Conservation (phyloP, 1,140 invertebrate species). For the Zaprionus davidi region DNA sequence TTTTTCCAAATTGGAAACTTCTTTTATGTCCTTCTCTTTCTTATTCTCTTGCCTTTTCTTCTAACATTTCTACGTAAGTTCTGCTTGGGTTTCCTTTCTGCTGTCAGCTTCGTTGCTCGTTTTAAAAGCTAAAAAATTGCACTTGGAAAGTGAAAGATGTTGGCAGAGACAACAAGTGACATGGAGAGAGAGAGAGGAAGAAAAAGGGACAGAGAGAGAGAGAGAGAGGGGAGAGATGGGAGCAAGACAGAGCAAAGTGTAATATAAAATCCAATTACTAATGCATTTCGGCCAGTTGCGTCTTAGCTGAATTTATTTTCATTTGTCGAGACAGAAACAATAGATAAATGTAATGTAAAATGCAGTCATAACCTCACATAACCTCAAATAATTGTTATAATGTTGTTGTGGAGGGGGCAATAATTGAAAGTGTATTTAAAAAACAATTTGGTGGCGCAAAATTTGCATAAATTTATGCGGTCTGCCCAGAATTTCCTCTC, state of each 20-base stretch:
- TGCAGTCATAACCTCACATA: background rate
- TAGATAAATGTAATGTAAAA: background rate
- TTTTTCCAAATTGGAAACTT: background rate
- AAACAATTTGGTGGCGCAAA: slow-evolving; percentile 72
- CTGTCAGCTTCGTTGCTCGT: slow-evolving; percentile 39
- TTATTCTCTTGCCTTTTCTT: slow-evolving; percentile 6
- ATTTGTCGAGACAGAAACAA: slow-evolving; percentile 5
- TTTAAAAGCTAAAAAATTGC: slow-evolving; percentile 37
- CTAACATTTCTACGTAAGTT: slow-evolving; percentile 8
- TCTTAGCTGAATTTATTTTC: slow-evolving; percentile 21
- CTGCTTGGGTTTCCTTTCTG: slow-evolving; percentile 20
- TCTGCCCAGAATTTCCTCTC: slow-evolving; percentile 15
- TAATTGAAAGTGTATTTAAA: slow-evolving; percentile 82
- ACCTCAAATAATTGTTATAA: slow-evolving; percentile 52
- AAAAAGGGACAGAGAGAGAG: background rate
- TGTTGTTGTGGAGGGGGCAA: slow-evolving; percentile 33
- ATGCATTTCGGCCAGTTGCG: slow-evolving; percentile 23
- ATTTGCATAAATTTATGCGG: slow-evolving; percentile 79
- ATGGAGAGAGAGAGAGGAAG: background rate
- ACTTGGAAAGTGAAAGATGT: slow-evolving; percentile 34
- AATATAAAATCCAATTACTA: slow-evolving; percentile 46
- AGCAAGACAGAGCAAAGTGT: slow-evolving; percentile 16
- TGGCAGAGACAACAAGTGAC: slow-evolving; percentile 25
- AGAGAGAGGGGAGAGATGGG: too few species aligned
- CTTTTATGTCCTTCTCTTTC: slow-evolving; percentile 6